Evolutionary conservation across 2,113 vertebrate species (phyloP).

Genomic region (Acrocephalus arundinaceus): DNA sequence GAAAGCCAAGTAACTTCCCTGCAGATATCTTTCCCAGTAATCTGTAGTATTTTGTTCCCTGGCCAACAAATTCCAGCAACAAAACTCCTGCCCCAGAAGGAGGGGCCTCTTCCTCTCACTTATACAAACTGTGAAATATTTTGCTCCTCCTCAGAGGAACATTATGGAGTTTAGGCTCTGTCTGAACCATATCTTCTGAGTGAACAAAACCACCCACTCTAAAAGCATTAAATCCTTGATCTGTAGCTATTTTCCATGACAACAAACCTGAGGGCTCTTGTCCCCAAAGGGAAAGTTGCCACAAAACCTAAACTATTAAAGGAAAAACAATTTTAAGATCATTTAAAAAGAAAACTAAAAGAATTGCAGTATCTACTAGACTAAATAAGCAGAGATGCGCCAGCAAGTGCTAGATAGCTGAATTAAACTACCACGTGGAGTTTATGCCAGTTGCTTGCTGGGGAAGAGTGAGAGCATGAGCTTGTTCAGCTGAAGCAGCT

Average conservation of each 20-base stretch:
- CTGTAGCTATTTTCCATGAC: background rate
- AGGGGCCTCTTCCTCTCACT: background rate
- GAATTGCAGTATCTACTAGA: conserved; percentile 18
- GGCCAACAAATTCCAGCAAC: background rate
- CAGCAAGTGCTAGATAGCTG: conserved; percentile 21
- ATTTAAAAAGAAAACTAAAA: background rate
- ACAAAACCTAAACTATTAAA: background rate
- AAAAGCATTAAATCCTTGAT: background rate
- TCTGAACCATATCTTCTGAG: background rate
- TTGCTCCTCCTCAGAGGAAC: background rate
- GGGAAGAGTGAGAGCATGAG: background rate
- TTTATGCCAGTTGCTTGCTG: background rate
- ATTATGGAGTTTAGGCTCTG: background rate
- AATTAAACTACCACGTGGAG: background rate
- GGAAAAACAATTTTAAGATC: background rate
- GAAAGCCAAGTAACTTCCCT: background rate
- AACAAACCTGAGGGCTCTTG: background rate
- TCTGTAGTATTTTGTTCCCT: background rate
- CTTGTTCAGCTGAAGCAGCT: background rate
- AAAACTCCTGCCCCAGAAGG: background rate
- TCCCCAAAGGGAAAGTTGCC: background rate
- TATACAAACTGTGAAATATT: background rate
- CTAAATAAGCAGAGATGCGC: conserved; percentile 64
- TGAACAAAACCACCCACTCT: background rate
- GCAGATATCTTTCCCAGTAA: background rate